Conservation (phyloP, 1,140 invertebrate species). For the Copidosoma floridanum region DNA sequence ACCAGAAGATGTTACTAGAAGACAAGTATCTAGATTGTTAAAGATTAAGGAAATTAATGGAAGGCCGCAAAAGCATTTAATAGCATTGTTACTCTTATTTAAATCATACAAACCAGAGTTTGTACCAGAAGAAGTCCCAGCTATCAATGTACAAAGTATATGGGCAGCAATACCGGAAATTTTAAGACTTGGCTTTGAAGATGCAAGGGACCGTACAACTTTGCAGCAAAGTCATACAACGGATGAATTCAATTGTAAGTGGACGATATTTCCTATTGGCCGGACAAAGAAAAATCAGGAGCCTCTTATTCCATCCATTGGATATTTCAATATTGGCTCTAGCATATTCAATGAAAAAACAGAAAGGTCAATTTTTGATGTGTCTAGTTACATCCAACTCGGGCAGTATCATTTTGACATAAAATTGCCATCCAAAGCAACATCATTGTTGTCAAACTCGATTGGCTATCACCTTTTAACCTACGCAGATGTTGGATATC, state of each 20-base stretch:
- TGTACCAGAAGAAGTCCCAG: conserved; percentile 49
- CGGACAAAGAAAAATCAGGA: conserved; percentile 24
- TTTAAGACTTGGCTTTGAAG: conserved; percentile 39
- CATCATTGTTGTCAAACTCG: conserved; percentile 46
- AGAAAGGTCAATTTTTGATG: conserved; percentile 46
- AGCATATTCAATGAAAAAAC: conserved; percentile 39
- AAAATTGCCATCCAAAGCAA: conserved; percentile 46
- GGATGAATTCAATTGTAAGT: conserved; percentile 28
- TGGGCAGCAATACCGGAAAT: conserved; percentile 47
- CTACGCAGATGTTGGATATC: conserved; percentile 45
- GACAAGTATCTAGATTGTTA: conserved; percentile 42
- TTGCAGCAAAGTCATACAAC: conserved; percentile 7
- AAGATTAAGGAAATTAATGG: conserved; percentile 27
- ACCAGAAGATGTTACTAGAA: conserved; percentile 50
- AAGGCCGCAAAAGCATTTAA: conserved; percentile 40
- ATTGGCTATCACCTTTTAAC: conserved; percentile 50
- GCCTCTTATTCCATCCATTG: conserved; percentile 42
- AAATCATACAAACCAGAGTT: conserved; percentile 55
- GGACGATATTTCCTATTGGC: conserved; percentile 33
- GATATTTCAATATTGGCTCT: conserved; percentile 48
- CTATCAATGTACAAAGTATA: conserved; percentile 48
- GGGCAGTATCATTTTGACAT: conserved; percentile 43
- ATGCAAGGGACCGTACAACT: conserved; percentile 37
- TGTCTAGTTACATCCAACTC: conserved; percentile 41
- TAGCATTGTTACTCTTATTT: conserved; percentile 49